Percentiles rank a stretch among this genome's conserved stretches.
Evolutionary conservation across 1,140 invertebrate genomes (phyloP).

Genomic region (Phenacoccus solenopsis): DNA sequence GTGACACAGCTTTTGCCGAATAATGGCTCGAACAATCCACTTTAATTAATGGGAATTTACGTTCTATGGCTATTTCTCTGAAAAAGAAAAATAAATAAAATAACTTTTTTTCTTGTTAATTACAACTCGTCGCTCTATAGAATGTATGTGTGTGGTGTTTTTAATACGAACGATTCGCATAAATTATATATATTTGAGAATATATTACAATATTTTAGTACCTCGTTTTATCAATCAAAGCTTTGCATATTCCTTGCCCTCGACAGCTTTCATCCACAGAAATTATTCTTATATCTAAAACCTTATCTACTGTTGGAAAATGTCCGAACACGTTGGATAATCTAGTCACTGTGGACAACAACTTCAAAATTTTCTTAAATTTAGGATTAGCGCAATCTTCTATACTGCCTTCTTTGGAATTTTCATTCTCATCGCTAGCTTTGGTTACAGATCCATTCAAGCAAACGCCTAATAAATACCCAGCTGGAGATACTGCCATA

Average conservation of each 20-base stretch:
- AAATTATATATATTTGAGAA: not conserved
- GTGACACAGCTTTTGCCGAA: conserved; percentile 51
- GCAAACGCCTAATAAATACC: conserved; percentile 45
- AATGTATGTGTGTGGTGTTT: not conserved
- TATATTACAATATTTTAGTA: too few species aligned
- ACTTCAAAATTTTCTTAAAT: conserved; percentile 41
- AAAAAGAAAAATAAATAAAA: conserved; percentile 32
- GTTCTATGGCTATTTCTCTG: conserved; percentile 42
- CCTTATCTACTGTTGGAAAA: conserved; percentile 40
- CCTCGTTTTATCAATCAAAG: conserved; percentile 48
- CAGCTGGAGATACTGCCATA: conserved; percentile 45
- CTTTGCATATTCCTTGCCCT: conserved; percentile 49
- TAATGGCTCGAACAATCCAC: conserved; percentile 54
- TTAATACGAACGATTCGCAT: too few species aligned
- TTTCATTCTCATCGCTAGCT: conserved; percentile 15
- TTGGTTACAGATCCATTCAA: conserved; percentile 34
- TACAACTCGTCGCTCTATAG: not conserved
- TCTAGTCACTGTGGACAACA: conserved; percentile 43
- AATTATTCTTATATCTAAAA: conserved; percentile 48
- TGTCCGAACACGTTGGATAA: conserved; percentile 41
- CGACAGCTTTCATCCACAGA: conserved; percentile 49
- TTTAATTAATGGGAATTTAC: conserved; percentile 39
- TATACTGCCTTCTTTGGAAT: conserved; percentile 8
- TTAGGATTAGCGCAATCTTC: conserved; percentile 26
- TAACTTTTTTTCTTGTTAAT: not conserved